Base-by-base conservation (phyloP, 2,888 invertebrate genomes). In the Cryptus armator region DNA sequence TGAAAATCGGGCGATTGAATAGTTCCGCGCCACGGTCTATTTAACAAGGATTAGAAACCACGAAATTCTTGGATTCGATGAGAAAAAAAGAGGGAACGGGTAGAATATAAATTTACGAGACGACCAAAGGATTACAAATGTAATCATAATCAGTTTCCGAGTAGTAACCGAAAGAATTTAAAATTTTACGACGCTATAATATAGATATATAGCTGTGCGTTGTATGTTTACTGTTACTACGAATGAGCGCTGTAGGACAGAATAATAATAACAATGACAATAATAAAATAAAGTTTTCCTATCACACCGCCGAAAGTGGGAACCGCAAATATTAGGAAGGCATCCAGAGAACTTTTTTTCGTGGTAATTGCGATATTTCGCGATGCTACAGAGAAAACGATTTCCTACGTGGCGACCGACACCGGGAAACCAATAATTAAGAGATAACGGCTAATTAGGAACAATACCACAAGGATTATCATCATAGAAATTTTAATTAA, bases 11-110 rank as follows among this genome's bases (percentile, higher is more conserved):
- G 80, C 83, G 81, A 77, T 74, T 32, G 66, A 59, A 83, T 71
- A 37, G 72, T 59, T 83, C 83, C 83, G 74, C 68, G 84, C 43
- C 82, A 85, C 66, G 89, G 86, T 89, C 89, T 87, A 87, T 86
- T 89, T 88, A 86, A 81, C 86, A 48, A 29, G 67, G 53, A 80
- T 82, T 83, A 77, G 72, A 85, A 87, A 82, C 77, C 77, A 82
- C 84, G 77, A 62, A 83, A 84, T 80, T 84, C 51, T 37, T 16
- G 24, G 56, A 62, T 46, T 74, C 32, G 19, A 77, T 53, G 19
- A 14, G 51, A 16, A 37, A 67, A 84, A 76, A 80, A 80, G 51
- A 1, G 62, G 66, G 46, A 82, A 56, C 46, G 75, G 37, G 66
- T 66, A 44, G n/a, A n/a, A n/a, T 12, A 16, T 76, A 19, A 76